Base-by-base conservation (phyloP, 2,113 vertebrate genomes). In the Silurus meridionalis region DNA sequence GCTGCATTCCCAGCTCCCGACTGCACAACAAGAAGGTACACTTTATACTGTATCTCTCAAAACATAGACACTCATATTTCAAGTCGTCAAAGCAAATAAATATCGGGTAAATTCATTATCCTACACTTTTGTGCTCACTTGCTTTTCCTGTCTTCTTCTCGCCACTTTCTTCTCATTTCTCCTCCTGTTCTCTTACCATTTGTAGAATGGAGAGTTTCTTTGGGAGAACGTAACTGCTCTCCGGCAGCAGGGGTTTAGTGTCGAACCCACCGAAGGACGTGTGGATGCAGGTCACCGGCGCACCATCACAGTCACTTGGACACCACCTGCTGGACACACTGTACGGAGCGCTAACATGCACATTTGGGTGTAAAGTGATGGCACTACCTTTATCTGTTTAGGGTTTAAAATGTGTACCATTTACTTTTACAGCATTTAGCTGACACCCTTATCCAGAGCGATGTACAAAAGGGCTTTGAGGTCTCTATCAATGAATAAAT, bases 281-380 rank as follows among this genome's bases (percentile, higher is more conserved):
- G 86, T 97, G 64, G 95, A 97, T 3, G 85, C 94, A 0, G 96
- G 97, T 2, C 93, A 93, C 66, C 93, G 63, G 3, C 91, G 91
- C 77, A 15, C 92, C 88, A 91, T 98, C 93, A 90, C 80, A 10
- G 89, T 99, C 85, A 95, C 93, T 0, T 99, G 97, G 97, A 87
- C 89, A 37, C 97, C 98, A 0, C 94, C 93, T 82, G 91, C 88
- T 8, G 96, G 94, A 64, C 94, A 93, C 46, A 90, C 91, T 6
- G 97, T 99, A 50, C 3, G 82, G 10, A 46, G 25, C 5, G 13
- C 11, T 21, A 28, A 25, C 14, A 13, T 55, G n/a, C 14, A 25
- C 13, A 21, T 46, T 71, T 46, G 28, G 67, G 14, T 17, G 15
- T 71, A 72, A 48, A 19, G 37, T 46, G 48, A 21, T 48, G 46